Base-by-base conservation (phyloP, 2,888 invertebrate genomes). In the Melanostoma scalare region DNA sequence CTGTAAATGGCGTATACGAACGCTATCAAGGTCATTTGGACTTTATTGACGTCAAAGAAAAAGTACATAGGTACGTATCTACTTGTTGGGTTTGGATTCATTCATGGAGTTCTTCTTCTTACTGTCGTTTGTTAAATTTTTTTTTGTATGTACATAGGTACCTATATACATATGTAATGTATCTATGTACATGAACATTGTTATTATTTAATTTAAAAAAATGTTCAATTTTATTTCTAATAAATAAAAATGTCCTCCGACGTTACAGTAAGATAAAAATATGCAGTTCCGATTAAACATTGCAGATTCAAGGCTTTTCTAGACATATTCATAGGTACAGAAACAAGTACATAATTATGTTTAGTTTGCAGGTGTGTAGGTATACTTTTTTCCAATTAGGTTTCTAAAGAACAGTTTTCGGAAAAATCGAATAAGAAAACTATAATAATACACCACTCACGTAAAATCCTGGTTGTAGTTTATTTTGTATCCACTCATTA, bases 401-500 rank as follows among this genome's bases (percentile, higher is more conserved):
- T 8, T 8, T 42, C 9, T 42, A 9, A 42, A 42, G 8, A 20
- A 6, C 35, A 36, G 5, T 56, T 56, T 9, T 36, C 46, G 31
- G 35, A 42, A 35, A 33, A 6, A n/a, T 8, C 36, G 2, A 52
- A 46, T 10, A n/a, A 6, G 48, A 4, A 60, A 4, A 40, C 55
- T 61, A 36, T 38, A 40, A 2, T 3, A 42, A 9, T 30, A 60
- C 20, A 61, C 9, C 72, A 89, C 88, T 89, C 88, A 89, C 88
- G 88, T 89, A 88, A 89, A 89, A 81, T 89, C 88, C 87, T 89
- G 88, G 85, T 89, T 89, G 82, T 88, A 89, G 85, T 88, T 89
- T 85, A 89, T 88, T 86, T 87, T 88, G 85, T 89, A 89, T 86
- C 86, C 86, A 86, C 85, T 86, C 89, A 89, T 89, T 86, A 20